Evolutionary conservation across 2,888 invertebrate genomes (phyloP).

Genomic region (Alloplasta piceator): DNA sequence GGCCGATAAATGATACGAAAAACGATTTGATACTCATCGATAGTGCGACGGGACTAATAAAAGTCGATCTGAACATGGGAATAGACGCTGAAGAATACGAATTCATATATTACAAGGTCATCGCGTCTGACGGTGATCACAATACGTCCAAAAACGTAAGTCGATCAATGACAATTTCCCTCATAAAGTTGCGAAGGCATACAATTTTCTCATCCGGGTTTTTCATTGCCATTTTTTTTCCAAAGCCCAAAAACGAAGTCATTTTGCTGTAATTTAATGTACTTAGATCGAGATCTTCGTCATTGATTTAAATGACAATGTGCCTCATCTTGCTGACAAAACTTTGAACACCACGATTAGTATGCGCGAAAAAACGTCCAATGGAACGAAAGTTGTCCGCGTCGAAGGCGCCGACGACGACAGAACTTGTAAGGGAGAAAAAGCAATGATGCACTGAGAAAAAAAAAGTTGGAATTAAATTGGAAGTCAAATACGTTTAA

Average conservation of each 20-base stretch:
- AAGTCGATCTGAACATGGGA: constrained; percentile 81
- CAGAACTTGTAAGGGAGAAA: constrained; percentile 84
- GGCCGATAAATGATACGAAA: constrained; percentile 83
- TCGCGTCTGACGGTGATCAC: constrained; percentile 84
- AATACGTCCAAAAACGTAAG: constrained; percentile 73
- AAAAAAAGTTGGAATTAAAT: no score
- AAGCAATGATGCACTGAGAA: no score
- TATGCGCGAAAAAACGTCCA: constrained; percentile 84
- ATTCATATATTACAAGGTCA: constrained; percentile 85
- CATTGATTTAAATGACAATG: constrained; percentile 86
- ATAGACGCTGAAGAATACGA: constrained; percentile 85
- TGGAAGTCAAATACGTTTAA: no score
- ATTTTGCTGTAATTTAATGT: constrained; percentile 23
- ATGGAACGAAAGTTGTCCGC: constrained; percentile 81
- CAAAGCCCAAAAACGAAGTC: not conserved
- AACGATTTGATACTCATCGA: constrained; percentile 84
- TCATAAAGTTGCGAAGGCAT: not conserved
- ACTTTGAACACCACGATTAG: constrained; percentile 79
- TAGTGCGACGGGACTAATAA: constrained; percentile 84
- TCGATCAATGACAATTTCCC: not conserved
- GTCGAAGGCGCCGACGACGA: constrained; percentile 85
- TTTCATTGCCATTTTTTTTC: not conserved
- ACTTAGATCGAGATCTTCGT: constrained; percentile 85
- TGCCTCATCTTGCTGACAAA: constrained; percentile 78
- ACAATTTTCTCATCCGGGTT: not conserved